Evolutionary conservation across 2,797 vertebrate genomes (phyloP).

Genomic region (Onychomys leucogaster): DNA sequence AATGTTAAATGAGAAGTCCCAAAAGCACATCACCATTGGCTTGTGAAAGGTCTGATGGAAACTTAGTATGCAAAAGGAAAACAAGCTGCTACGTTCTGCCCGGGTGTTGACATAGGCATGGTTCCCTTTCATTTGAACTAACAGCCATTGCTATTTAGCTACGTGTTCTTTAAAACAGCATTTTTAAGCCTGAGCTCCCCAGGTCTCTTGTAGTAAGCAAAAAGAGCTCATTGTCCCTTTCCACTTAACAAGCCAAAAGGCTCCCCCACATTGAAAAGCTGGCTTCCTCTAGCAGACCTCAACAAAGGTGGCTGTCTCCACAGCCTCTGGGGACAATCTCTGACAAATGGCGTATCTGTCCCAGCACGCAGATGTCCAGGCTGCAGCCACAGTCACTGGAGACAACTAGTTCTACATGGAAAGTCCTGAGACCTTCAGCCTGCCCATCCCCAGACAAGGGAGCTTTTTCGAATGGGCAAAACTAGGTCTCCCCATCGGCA

Average conservation of each 20-base stretch:
- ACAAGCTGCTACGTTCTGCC: not conserved
- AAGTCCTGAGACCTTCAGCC: fast-evolving
- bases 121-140: not conserved
- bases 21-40: not conserved
- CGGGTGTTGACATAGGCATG: not conserved
- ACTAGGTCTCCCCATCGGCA: fast-evolving
- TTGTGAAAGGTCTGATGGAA: not conserved
- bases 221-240: slow-evolving; percentile 13
- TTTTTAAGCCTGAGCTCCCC: not conserved
- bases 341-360: not conserved
- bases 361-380: not conserved
- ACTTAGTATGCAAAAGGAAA: not conserved
- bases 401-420: fast-evolving
- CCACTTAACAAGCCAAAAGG: slow-evolving; percentile 2
- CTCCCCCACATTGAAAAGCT: slow-evolving; percentile 34
- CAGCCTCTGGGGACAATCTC: not conserved
- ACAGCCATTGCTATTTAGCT: not conserved
- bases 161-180: not conserved
- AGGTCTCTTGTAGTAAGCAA: not conserved
- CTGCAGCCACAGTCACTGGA: fast-evolving
- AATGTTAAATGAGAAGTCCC: not conserved
- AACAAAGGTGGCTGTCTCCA: not conserved
- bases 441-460: not conserved
- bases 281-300: not conserved
- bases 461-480: not conserved